These are phyloP conservation scores for Chalcosyrphus nemorum DNA, from an alignment of 2,888 invertebrate genomes.

Conservation along the genomic window DNA sequence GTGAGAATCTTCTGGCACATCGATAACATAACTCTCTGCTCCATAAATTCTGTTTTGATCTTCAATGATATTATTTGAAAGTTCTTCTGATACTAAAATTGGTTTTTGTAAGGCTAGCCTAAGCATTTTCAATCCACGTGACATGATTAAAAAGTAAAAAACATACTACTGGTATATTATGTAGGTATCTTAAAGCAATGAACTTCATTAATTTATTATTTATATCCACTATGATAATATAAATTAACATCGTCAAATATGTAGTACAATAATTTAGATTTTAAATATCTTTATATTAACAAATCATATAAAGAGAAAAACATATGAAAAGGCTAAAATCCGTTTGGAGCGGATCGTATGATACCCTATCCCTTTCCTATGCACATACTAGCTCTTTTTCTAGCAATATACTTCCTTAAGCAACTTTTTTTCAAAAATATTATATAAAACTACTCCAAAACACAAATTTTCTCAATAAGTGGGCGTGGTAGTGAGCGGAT, in stretches of 20 bases:
- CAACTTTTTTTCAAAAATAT: no score
- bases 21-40: constrained; percentile 7
- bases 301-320: no score
- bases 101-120: neutral
- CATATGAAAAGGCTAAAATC: no score
- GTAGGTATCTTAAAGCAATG: neutral
- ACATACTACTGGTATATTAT: neutral
- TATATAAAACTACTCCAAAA: no score
- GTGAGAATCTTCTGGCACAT: neutral
- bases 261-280: neutral
- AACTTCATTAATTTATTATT: neutral
- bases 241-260: neutral
- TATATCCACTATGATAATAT: neutral
- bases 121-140: constrained; percentile 8
- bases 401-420: no score
- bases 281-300: neutral
- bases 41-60: constrained; percentile 7
- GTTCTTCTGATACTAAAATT: neutral
- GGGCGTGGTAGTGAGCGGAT: no score
- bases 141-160: neutral
- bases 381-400: no score
- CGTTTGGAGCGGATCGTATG: no score
- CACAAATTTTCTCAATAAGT: no score
- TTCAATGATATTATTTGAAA: neutral
- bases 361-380: no score